Evolutionary conservation across 1,140 invertebrate genomes (phyloP).

Genomic region (Drosophila pandora): DNA sequence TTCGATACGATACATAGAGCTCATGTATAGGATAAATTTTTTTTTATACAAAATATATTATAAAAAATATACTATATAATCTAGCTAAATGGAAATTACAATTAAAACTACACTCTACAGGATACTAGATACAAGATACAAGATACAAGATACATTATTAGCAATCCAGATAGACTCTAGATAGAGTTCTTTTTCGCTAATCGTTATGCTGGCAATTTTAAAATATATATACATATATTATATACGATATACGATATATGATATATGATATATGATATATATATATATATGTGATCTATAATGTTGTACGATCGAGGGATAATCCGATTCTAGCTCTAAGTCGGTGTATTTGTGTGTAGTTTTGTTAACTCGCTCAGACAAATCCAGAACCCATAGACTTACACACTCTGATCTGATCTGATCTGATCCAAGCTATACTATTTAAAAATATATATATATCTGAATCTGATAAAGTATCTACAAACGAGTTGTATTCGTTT

Average conservation of each 20-base stretch:
- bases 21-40: slow-evolving; percentile 55
- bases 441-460: background rate
- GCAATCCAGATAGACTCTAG: slow-evolving; percentile 15
- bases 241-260: background rate
- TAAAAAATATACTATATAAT: background rate
- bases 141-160: no score
- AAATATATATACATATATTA: background rate
- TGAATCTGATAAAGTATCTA: no score
- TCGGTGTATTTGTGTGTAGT: slow-evolving; percentile 43
- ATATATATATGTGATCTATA: slow-evolving; percentile 44
- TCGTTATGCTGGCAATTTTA: slow-evolving; percentile 45
- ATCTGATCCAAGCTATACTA: background rate
- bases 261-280: slow-evolving; percentile 18
- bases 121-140: background rate
- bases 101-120: slow-evolving; percentile 8
- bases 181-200: slow-evolving; percentile 8
- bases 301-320: slow-evolving; percentile 21
- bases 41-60: slow-evolving; percentile 19
- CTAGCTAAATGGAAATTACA: slow-evolving; percentile 39
- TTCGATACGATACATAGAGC: slow-evolving; percentile 29
- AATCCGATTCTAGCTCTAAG: slow-evolving; percentile 39
- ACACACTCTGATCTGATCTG: background rate
- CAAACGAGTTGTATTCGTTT: background rate
- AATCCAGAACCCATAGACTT: slow-evolving; percentile 31
- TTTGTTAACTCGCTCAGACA: slow-evolving; percentile 62